A percentile compares a stretch with the other conserved stretches of the same genome.
Conservation (phyloP, 2,888 invertebrate species). For the Eutolmus rufibarbis region DNA sequence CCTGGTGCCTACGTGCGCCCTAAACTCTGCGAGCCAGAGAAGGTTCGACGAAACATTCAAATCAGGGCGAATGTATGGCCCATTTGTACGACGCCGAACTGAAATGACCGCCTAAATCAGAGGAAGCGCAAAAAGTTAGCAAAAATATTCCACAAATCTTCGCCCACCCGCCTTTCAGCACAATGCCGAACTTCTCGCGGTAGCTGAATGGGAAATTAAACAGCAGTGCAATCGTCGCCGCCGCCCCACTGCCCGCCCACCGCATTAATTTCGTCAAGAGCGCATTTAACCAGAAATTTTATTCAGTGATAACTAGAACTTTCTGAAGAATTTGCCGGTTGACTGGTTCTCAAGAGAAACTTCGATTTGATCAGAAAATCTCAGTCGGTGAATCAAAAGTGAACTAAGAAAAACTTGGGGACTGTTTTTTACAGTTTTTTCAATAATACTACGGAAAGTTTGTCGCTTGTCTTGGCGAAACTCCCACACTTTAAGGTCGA, state of each 20-base stretch:
- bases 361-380: constrained; percentile 33
- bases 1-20: background rate
- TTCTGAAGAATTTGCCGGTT: constrained; percentile 1
- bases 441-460: constrained; percentile 16
- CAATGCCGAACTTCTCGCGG: background rate
- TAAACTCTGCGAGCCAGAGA: background rate
- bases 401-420: constrained; percentile 17
- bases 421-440: constrained; percentile 27
- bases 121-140: background rate
- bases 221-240: background rate
- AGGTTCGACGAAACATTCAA: background rate
- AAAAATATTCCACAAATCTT: background rate
- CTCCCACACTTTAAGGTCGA: background rate
- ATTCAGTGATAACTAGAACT: constrained; percentile 30
- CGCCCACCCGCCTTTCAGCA: background rate
- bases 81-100: background rate
- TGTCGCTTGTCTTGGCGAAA: constrained; percentile 21
- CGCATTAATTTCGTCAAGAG: constrained; percentile 11
- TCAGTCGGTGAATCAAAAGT: constrained; percentile 19
- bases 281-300: constrained; percentile 26
- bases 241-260: background rate
- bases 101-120: background rate
- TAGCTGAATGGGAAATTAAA: background rate
- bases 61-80: background rate
- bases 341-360: constrained; percentile 9